Evolutionary conservation across 2,113 vertebrate species (phyloP).

Genomic region (Phylloscopus whistleri): DNA sequence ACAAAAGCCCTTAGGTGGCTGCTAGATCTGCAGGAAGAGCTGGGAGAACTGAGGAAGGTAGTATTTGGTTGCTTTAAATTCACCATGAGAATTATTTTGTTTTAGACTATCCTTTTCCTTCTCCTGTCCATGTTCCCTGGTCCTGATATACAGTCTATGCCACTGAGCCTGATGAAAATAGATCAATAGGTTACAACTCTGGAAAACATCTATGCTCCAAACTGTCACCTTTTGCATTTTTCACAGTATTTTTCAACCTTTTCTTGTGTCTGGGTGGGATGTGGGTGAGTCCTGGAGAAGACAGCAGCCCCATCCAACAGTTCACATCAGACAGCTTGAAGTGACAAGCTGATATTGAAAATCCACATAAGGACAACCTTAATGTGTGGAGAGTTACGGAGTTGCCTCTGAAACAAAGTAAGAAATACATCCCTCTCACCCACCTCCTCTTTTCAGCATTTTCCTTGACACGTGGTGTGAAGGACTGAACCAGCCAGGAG

Average conservation of each 20-base stretch:
- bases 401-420: background rate
- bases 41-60: background rate
- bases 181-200: background rate
- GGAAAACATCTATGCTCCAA: background rate
- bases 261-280: background rate
- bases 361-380: background rate
- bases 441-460: slow-evolving; percentile 9
- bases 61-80: background rate
- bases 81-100: background rate
- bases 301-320: background rate
- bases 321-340: background rate
- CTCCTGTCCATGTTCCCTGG: background rate
- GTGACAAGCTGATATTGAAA: slow-evolving; percentile 17
- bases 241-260: background rate
- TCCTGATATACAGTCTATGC: background rate
- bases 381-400: background rate
- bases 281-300: background rate
- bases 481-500: background rate
- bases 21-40: background rate
- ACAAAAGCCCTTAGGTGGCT: background rate
- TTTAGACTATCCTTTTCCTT: background rate
- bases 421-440: background rate
- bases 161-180: background rate
- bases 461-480: background rate
- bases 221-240: background rate